phyloP scores from a whole-genome alignment of 2,797 vertebrate species.

The Diceros bicornis region DNA sequence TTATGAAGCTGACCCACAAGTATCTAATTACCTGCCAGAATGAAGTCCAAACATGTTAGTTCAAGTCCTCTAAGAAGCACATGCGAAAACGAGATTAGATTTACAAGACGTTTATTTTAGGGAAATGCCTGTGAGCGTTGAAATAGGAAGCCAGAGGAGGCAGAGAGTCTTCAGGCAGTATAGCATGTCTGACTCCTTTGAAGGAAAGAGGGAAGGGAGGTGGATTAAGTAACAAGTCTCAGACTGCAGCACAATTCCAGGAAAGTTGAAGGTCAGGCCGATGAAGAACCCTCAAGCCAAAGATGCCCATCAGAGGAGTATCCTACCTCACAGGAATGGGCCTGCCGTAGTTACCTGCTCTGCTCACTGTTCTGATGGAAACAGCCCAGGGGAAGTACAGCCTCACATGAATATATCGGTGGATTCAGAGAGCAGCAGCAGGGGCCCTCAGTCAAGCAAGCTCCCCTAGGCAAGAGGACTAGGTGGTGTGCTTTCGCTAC shows the following conservation, averaged over 20 bases:
- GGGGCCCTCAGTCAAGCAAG: background rate
- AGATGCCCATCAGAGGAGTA: background rate
- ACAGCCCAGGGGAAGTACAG: background rate
- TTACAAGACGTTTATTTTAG: slow-evolving; percentile 18
- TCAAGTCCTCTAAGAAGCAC: background rate
- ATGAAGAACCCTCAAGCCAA: background rate
- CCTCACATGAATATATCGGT: background rate
- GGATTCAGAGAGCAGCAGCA: background rate
- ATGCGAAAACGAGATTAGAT: slow-evolving; percentile 30
- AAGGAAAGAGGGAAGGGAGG: background rate
- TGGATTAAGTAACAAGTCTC: background rate
- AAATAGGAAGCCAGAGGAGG: background rate
- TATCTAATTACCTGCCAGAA: slow-evolving; percentile 21
- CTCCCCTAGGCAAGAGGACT: background rate
- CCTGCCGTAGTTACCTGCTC: background rate
- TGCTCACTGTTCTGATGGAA: background rate
- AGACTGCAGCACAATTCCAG: background rate
- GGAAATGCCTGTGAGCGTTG: background rate
- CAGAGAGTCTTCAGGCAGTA: background rate
- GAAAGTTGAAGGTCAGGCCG: background rate
- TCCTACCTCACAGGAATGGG: background rate
- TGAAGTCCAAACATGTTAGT: slow-evolving; percentile 24
- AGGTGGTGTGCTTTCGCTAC: background rate
- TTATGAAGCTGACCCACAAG: background rate
- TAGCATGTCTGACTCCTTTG: background rate